Evolutionary conservation across 2,113 vertebrate genomes (phyloP), one percentile per base, ranked within the genome.

Genomic region (Ceyx melanurus): DNA sequence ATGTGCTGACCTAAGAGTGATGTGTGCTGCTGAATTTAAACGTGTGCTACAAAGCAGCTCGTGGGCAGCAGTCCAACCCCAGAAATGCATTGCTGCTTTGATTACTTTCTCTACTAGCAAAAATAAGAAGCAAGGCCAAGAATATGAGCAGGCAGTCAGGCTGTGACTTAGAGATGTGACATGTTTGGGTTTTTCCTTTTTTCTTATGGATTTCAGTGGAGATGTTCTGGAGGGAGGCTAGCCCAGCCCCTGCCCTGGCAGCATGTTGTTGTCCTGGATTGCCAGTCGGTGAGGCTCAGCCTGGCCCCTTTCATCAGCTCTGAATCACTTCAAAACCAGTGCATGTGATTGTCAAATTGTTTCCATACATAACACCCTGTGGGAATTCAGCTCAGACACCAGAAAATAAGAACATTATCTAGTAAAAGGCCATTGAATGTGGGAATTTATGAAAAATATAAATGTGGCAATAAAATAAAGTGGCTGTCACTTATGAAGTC

Each of bases 181-280:
- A 3, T 11, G 7, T 56, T 23, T 10, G 19, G 1, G 0, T 43
- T 42, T 4, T 58, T 19, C 1, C 10, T 51, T 56, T 57, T 31
- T 48, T 50, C 3, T 6, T n/a, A 4, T 0, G 16, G 62, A 20
- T 91, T 91, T 57, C 19, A 43, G 42, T 15, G 71, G 46, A 50
- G 85, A 29, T 25, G 31, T 46, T 10, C n/a, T 60, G 73, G n/a
- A 48, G 50, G 42, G 57, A 72, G 71, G 65, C 45, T 84, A 70
- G 13, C 56, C 60, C 43, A 73, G 78, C 71, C 21, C 13, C 60
- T 75, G 58, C 71, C 76, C 73, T 10, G 45, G 12, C 50, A 25
- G 35, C 13, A 54, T 40, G 53, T 82, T 73, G 74, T 73, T 79
- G 91, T 79, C 67, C 60, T 58, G 79, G 58, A 89, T 86, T 88